Evolutionary conservation across 2,113 vertebrate genomes (phyloP).

Genomic region (Gallinago jamesoni): DNA sequence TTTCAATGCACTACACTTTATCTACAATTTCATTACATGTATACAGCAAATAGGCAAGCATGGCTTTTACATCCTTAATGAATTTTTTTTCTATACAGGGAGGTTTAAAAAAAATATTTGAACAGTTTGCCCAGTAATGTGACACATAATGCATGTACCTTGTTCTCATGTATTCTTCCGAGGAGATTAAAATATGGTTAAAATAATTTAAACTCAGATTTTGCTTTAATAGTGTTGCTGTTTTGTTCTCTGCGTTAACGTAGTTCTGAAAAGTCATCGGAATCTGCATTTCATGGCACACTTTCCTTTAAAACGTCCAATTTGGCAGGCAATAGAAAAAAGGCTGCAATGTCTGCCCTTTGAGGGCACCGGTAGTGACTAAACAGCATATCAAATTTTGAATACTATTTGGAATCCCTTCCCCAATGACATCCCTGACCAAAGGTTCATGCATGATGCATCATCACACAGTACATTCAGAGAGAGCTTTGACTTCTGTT

Average conservation of each 20-base stretch:
- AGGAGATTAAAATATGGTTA: conserved; percentile 77
- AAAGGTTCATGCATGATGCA: conserved; percentile 87
- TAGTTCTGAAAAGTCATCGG: conserved; percentile 70
- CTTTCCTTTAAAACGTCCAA: conserved; percentile 73
- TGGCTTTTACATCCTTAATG: conserved; percentile 95
- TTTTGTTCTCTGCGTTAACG: conserved; percentile 69
- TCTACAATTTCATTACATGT: conserved; percentile 94
- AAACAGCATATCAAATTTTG: conserved; percentile 76
- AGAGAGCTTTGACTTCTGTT: conserved; percentile 78
- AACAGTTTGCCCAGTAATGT: conserved; percentile 88
- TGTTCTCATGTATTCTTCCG: conserved; percentile 76
- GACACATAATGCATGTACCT: conserved; percentile 91
- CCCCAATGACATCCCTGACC: conserved; percentile 81
- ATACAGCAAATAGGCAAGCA: conserved; percentile 93
- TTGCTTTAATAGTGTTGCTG: conserved; percentile 75
- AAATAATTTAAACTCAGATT: conserved; percentile 72
- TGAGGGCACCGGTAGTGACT: conserved; percentile 80
- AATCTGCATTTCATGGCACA: conserved; percentile 78
- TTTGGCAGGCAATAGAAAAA: conserved; percentile 80
- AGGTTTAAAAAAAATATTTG: conserved; percentile 84
- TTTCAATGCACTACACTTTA: conserved; percentile 88
- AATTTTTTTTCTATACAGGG: conserved; percentile 85
- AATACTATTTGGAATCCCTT: conserved; percentile 81
- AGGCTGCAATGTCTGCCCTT: conserved; percentile 76
- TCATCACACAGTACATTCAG: conserved; percentile 89